A percentile compares a stretch with the other conserved stretches of the same genome.
Conservation (phyloP, 2,888 invertebrate species). For the Cacoxenus indagator region DNA sequence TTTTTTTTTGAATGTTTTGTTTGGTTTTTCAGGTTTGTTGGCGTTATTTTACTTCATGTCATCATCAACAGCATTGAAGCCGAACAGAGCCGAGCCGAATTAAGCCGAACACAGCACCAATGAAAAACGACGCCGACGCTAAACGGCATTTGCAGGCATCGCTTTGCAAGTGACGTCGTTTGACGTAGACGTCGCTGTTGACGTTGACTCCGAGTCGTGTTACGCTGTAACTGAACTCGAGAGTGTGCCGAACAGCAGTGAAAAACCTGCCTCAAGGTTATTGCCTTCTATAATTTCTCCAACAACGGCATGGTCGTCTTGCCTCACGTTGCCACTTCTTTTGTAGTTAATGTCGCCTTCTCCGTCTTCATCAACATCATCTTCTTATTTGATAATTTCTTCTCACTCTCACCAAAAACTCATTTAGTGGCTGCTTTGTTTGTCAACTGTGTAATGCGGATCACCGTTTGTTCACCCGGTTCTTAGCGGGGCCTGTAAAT, state of each 20-base stretch:
- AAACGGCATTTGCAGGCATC: not conserved
- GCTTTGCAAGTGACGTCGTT: conserved; percentile 53
- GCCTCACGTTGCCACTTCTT: not conserved
- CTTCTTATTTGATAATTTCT: conserved; percentile 6
- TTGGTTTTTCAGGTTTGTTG: conserved; percentile 18
- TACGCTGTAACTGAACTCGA: not conserved
- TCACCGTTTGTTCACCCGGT: too few relatives aligned
- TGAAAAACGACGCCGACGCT: not conserved
- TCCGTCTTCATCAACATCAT: not conserved
- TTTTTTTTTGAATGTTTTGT: conserved; percentile 19
- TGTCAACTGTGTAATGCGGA: not conserved
- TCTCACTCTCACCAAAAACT: conserved; percentile 3
- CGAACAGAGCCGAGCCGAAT: conserved; percentile 61
- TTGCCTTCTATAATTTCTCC: conserved; percentile 28
- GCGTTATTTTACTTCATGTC: conserved; percentile 37
- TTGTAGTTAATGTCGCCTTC: conserved; percentile 2
- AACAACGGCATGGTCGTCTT: not conserved
- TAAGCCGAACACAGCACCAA: not conserved
- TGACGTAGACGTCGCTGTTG: not conserved
- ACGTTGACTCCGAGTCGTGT: not conserved
- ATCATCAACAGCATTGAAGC: conserved; percentile 34
- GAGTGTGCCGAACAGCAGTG: not conserved
- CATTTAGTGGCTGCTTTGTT: conserved; percentile 13
- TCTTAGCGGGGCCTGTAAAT: not conserved
- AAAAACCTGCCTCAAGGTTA: conserved; percentile 23